phyloP scores from a whole-genome alignment of 2,797 vertebrate genomes.

The Epinephelus coioides region DNA sequence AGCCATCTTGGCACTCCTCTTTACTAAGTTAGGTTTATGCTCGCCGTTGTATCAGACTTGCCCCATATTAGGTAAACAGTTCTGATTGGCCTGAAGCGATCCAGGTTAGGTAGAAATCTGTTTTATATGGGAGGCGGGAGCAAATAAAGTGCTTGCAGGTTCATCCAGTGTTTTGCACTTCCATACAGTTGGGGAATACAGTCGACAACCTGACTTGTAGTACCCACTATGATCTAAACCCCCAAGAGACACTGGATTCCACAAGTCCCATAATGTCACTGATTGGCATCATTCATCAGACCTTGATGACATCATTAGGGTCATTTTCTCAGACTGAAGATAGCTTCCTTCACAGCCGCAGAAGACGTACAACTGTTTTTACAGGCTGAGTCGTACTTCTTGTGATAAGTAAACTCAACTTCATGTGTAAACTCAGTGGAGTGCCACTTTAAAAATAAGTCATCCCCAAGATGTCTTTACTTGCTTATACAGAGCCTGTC shows the following conservation, averaged over 20 bases:
- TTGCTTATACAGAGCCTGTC: neutral
- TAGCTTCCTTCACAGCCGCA: conserved; percentile 5
- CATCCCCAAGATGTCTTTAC: neutral
- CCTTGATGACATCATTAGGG: neutral
- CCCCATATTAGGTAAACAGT: no score
- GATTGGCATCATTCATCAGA: conserved; percentile 10
- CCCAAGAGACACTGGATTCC: neutral
- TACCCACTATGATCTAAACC: neutral
- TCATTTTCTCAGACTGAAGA: conserved; percentile 12
- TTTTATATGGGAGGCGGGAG: no score
- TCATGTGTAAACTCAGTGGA: neutral
- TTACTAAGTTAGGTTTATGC: no score
- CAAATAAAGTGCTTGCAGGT: no score
- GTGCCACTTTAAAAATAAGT: neutral
- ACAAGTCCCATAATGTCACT: neutral
- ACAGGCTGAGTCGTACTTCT: neutral
- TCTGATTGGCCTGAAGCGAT: no score
- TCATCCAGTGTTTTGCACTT: neutral
- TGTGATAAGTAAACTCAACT: neutral
- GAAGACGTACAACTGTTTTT: neutral
- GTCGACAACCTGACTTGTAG: neutral
- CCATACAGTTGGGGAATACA: neutral
- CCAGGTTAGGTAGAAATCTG: no score
- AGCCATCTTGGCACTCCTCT: no score
- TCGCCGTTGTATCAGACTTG: no score